These are phyloP conservation scores for Lerema accius DNA, from an alignment of 1,140 invertebrate genomes.

Conservation along the genomic window DNA sequence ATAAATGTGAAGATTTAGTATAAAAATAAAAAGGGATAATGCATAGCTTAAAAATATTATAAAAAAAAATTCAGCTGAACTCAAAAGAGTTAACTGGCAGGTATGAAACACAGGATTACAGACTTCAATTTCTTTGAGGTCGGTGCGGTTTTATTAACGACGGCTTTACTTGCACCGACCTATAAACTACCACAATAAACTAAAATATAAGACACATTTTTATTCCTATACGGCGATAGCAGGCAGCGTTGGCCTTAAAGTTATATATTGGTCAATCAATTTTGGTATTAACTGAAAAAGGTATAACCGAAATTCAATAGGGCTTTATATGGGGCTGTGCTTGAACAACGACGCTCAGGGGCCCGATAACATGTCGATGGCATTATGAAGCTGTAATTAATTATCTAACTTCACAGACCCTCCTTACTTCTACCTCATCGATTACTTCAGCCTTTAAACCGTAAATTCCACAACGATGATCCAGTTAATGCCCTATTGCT, in stretches of 20 bases:
- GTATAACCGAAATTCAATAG: slow-evolving; percentile 59
- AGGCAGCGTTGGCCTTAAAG: slow-evolving; percentile 16
- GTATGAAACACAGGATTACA: too few species aligned
- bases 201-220: too few species aligned
- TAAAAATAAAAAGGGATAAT: too few species aligned
- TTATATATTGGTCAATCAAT: slow-evolving; percentile 32
- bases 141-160: too few species aligned
- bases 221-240: not conserved
- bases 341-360: slow-evolving; percentile 51
- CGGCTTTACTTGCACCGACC: too few species aligned
- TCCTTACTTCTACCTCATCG: slow-evolving; percentile 23
- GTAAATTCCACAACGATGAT: slow-evolving; percentile 28
- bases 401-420: slow-evolving; percentile 42
- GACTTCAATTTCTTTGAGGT: too few species aligned
- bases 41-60: too few species aligned
- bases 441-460: slow-evolving; percentile 26
- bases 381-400: slow-evolving; percentile 59
- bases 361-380: slow-evolving; percentile 47
- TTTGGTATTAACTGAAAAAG: slow-evolving; percentile 50
- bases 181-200: too few species aligned
- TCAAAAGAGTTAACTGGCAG: too few species aligned
- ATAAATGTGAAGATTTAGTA: too few species aligned
- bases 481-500: slow-evolving; percentile 20
- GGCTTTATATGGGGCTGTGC: slow-evolving; percentile 46
- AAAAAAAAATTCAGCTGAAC: too few species aligned